Conservation (phyloP, 2,888 invertebrate genomes). For the Tholera decimalis region DNA sequence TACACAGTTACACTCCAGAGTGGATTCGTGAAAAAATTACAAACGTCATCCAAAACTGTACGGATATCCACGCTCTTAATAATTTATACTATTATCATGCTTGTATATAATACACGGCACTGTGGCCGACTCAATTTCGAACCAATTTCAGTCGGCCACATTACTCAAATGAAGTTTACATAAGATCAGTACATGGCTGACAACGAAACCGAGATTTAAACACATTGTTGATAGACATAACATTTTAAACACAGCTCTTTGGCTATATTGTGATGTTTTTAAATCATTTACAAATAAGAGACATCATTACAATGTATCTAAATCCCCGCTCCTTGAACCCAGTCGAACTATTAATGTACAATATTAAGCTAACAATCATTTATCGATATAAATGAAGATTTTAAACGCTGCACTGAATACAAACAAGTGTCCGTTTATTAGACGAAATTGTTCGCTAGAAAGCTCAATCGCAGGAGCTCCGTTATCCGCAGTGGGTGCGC, state of each 20-base stretch:
- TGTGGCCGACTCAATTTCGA: slow-evolving; percentile 38
- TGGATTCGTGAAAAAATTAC: slow-evolving; percentile 82
- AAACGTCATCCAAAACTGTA: slow-evolving; percentile 75
- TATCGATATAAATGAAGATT: slow-evolving; percentile 61
- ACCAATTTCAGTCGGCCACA: slow-evolving; percentile 41
- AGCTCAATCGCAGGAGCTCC: slow-evolving; percentile 52
- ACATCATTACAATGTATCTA: slow-evolving; percentile 33
- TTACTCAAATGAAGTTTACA: slow-evolving; percentile 54
- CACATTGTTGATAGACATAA: slow-evolving; percentile 7
- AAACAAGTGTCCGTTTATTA: slow-evolving; percentile 39
- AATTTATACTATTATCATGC: slow-evolving; percentile 65
- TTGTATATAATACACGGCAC: slow-evolving; percentile 63
- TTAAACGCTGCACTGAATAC: slow-evolving; percentile 54
- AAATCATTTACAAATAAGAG: slow-evolving; percentile 11
- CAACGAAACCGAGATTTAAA: slow-evolving; percentile 24
- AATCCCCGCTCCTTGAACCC: slow-evolving; percentile 26
- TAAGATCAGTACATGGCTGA: slow-evolving; percentile 51
- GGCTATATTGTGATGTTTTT: slow-evolving; percentile 45
- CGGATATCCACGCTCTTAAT: slow-evolving; percentile 62
- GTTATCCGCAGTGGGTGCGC: slow-evolving; percentile 45
- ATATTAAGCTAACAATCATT: slow-evolving; percentile 65
- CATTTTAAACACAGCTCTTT: slow-evolving; percentile 27
- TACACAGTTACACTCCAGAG: slow-evolving; percentile 75
- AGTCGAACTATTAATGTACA: slow-evolving; percentile 61
- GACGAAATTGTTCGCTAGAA: slow-evolving; percentile 35